Percentiles rank a stretch among this genome's conserved stretches.
Evolutionary conservation across 2,888 invertebrate species (phyloP).

Genomic region (Sminthurinus aureus): DNA sequence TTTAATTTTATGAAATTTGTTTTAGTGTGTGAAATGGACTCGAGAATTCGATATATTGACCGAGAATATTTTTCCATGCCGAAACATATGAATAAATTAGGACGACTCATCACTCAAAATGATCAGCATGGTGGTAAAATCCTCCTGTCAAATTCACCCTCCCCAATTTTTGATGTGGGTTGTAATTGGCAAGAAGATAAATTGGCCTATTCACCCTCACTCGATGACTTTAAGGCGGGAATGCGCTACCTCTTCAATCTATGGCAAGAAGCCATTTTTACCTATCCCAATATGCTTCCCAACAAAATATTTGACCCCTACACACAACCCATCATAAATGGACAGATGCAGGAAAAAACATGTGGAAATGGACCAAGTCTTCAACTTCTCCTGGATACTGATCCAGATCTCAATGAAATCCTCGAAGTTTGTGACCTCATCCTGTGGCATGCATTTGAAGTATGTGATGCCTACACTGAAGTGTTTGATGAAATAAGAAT

Average conservation of each 20-base stretch:
- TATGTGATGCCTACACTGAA: conserved; percentile 71
- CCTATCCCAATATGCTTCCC: conserved; percentile 75
- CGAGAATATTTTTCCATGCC: conserved; percentile 63
- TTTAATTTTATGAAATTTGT: too few relatives aligned
- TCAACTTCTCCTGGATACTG: conserved; percentile 74
- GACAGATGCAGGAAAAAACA: conserved; percentile 78
- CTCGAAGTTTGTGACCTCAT: conserved; percentile 69
- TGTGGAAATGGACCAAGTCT: conserved; percentile 78
- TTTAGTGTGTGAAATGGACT: conserved; percentile 65
- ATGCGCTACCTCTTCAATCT: conserved; percentile 70
- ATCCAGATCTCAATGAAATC: conserved; percentile 68
- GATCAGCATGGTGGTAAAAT: conserved; percentile 62
- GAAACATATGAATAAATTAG: conserved; percentile 63
- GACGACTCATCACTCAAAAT: conserved; percentile 64
- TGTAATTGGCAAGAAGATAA: conserved; percentile 64
- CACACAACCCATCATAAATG: conserved; percentile 84
- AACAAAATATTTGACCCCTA: conserved; percentile 76
- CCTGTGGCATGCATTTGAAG: conserved; percentile 71
- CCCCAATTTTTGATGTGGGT: conserved; percentile 71
- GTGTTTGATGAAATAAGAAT: conserved; percentile 73
- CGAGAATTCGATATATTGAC: conserved; percentile 68
- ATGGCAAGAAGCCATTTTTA: conserved; percentile 74
- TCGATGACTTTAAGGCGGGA: conserved; percentile 69
- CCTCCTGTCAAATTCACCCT: conserved; percentile 4
- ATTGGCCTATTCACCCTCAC: conserved; percentile 70